phyloP scores from a whole-genome alignment of 1,140 invertebrate genomes.

The Heliconius congener region DNA sequence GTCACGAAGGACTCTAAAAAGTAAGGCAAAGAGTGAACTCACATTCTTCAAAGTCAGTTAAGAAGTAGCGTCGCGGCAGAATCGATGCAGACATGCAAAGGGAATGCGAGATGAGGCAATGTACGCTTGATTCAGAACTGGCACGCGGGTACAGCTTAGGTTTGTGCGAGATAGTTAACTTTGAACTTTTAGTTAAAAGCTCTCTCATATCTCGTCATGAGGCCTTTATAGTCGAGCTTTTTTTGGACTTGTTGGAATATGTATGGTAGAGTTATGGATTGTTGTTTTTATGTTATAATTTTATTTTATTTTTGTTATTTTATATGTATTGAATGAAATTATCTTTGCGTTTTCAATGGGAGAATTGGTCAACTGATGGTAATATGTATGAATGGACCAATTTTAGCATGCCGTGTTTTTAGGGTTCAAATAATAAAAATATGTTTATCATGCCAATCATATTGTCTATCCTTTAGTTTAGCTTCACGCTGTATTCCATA shows the following conservation, averaged over 20 bases:
- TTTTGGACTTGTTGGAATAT: not conserved
- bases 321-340: too few species aligned
- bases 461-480: too few species aligned
- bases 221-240: not conserved
- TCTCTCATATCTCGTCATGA: conserved; percentile 14
- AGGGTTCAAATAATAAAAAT: too few species aligned
- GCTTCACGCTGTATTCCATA: too few species aligned
- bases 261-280: too few species aligned
- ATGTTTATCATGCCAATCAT: too few species aligned
- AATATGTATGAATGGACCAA: too few species aligned
- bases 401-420: too few species aligned
- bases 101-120: conserved; percentile 53
- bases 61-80: not conserved
- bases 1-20: not conserved
- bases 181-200: conserved; percentile 2
- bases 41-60: conserved; percentile 2
- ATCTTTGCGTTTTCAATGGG: too few species aligned
- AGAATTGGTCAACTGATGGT: too few species aligned
- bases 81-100: conserved; percentile 43
- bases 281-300: too few species aligned
- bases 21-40: not conserved
- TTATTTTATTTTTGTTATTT: too few species aligned
- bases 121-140: conserved; percentile 21
- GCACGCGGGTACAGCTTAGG: not conserved
- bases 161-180: not conserved